phyloP scores from a whole-genome alignment of 2,113 vertebrate genomes.

The Lipophrys pholis region DNA sequence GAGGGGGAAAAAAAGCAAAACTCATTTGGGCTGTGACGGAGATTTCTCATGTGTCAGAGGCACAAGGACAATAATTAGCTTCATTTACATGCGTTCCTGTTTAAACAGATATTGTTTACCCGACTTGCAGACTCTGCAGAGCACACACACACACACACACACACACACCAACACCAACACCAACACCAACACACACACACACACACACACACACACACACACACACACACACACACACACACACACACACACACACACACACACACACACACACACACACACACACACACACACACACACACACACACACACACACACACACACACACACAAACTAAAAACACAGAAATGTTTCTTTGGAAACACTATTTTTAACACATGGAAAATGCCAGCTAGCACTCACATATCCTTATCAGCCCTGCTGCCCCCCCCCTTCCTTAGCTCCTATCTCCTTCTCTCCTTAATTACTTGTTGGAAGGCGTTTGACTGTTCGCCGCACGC shows the following conservation, averaged over 20 bases:
- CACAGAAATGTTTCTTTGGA: conserved; percentile 17
- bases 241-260: no score
- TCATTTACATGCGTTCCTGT: conserved; percentile 77
- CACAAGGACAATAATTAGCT: conserved; percentile 75
- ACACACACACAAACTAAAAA: no score
- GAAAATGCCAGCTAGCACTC: conserved; percentile 59
- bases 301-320: no score
- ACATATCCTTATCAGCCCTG: conserved; percentile 45
- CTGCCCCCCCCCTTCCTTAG: conserved; percentile 32
- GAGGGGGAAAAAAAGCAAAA: not conserved
- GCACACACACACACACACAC: not conserved
- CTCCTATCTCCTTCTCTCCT: conserved; percentile 70
- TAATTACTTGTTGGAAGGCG: conserved; percentile 81
- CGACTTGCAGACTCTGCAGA: conserved; percentile 41
- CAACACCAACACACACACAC: not conserved
- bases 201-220: conserved; percentile 21
- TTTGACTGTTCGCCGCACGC: conserved; percentile 68
- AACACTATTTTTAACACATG: conserved; percentile 43
- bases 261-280: no score
- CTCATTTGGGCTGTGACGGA: conserved; percentile 57
- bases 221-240: no score
- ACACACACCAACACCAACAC: no score
- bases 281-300: no score
- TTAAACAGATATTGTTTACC: conserved; percentile 75
- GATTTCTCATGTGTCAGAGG: conserved; percentile 67